These are phyloP conservation scores for Onthophagus taurus DNA, from an alignment of 1,140 invertebrate species.

Conservation along the genomic window DNA sequence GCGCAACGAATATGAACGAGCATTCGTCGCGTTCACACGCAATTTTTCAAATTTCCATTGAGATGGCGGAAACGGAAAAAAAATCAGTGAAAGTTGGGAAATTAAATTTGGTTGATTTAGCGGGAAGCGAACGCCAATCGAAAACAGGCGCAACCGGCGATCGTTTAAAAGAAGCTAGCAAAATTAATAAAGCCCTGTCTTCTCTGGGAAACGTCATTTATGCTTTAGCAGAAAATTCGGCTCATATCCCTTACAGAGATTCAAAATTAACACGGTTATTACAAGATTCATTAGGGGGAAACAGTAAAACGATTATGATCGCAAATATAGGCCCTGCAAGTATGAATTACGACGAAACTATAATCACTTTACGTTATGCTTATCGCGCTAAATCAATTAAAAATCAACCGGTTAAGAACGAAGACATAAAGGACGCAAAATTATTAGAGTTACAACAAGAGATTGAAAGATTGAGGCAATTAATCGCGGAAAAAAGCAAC, in stretches of 20 bases:
- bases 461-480: conserved; percentile 31
- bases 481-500: conserved; percentile 32
- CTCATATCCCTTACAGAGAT: conserved; percentile 87
- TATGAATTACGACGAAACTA: conserved; percentile 92
- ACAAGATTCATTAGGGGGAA: conserved; percentile 90
- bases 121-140: conserved; percentile 80
- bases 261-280: conserved; percentile 87
- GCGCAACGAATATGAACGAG: conserved; percentile 98
- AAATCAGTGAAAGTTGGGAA: conserved; percentile 58
- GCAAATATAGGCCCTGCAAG: conserved; percentile 93
- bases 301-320: conserved; percentile 95
- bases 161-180: conserved; percentile 87
- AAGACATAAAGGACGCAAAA: conserved; percentile 62
- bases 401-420: conserved; percentile 91
- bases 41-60: conserved; percentile 96
- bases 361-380: conserved; percentile 86
- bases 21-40: conserved; percentile 97
- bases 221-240: conserved; percentile 79
- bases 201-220: conserved; percentile 92
- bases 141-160: conserved; percentile 86
- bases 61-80: conserved; percentile 73
- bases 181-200: conserved; percentile 91
- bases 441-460: conserved; percentile 32
- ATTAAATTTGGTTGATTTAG: conserved; percentile 65
- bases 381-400: conserved; percentile 90